phyloP scores from a whole-genome alignment of 2,113 vertebrate genomes.

The Chelonoidis abingdonii region DNA sequence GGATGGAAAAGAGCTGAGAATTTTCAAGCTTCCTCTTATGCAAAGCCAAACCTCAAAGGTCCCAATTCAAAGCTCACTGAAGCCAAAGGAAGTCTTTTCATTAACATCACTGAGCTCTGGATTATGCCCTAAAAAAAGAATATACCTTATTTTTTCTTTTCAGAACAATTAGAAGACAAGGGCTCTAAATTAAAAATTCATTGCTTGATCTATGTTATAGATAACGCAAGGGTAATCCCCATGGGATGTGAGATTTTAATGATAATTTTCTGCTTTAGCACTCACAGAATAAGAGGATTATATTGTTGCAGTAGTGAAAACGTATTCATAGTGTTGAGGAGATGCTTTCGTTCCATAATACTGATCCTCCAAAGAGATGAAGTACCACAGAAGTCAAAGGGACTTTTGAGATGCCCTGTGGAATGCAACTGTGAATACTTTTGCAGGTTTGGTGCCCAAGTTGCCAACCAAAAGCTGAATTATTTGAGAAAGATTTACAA shows the following conservation, averaged over 20 bases:
- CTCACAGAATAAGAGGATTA: background rate
- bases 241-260: background rate
- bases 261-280: background rate
- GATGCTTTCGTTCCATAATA: background rate
- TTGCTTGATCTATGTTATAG: background rate
- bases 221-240: background rate
- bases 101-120: rapidly evolving
- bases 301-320: background rate
- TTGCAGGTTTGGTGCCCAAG: background rate
- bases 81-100: background rate
- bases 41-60: background rate
- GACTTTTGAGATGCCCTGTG: background rate
- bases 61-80: background rate
- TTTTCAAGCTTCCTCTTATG: background rate
- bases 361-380: rapidly evolving
- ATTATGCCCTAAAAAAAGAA: background rate
- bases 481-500: background rate
- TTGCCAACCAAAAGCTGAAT: background rate
- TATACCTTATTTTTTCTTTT: background rate
- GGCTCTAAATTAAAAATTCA: background rate
- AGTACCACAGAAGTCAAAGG: background rate
- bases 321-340: rapidly evolving
- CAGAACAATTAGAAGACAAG: background rate
- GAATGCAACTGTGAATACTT: background rate
- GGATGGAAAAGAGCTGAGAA: background rate